phyloP scores from a whole-genome alignment of 1,140 invertebrate species.

The Drosophila mayri region DNA sequence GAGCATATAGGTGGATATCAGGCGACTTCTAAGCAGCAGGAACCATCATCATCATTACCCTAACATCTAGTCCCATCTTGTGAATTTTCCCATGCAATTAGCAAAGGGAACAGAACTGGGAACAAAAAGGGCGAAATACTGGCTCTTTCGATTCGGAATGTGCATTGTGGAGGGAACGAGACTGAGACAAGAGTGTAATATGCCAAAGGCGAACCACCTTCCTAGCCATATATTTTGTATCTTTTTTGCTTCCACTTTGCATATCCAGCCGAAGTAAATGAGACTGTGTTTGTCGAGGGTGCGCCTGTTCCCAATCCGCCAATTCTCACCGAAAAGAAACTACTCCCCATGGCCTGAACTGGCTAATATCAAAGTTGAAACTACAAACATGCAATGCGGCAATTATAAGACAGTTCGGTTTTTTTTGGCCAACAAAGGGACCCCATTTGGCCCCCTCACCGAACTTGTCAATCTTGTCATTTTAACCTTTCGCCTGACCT shows the following conservation, averaged over 20 bases:
- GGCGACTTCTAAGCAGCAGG: conserved; percentile 45
- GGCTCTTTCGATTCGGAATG: conserved; percentile 50
- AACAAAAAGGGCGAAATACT: conserved; percentile 19
- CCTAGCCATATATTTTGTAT: conserved; percentile 5
- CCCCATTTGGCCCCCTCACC: conserved; percentile 24
- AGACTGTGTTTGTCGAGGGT: conserved; percentile 42
- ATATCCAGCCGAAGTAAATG: conserved; percentile 23
- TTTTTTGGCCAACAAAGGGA: conserved; percentile 46
- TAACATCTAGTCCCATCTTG: conserved; percentile 33
- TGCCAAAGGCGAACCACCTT: conserved; percentile 39
- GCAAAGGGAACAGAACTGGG: conserved; percentile 51
- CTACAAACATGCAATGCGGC: conserved; percentile 71
- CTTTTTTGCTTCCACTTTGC: conserved; percentile 26
- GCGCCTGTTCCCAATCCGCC: conserved; percentile 47
- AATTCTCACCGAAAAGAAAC: conserved; percentile 53
- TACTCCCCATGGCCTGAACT: conserved; percentile 15
- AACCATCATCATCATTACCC: conserved; percentile 5
- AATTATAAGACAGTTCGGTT: conserved; percentile 64
- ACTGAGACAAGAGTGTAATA: conserved; percentile 28
- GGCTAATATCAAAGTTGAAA: conserved; percentile 79
- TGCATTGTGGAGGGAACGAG: conserved; percentile 44
- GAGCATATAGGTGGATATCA: conserved; percentile 23
- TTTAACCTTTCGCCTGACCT: conserved; percentile 79
- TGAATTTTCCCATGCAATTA: conserved; percentile 77
- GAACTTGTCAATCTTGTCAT: conserved; percentile 77